Evolutionary conservation across 2,113 vertebrate genomes (phyloP), one percentile per base, ranked within the genome.

Genomic region (Hiodon alosoides): DNA sequence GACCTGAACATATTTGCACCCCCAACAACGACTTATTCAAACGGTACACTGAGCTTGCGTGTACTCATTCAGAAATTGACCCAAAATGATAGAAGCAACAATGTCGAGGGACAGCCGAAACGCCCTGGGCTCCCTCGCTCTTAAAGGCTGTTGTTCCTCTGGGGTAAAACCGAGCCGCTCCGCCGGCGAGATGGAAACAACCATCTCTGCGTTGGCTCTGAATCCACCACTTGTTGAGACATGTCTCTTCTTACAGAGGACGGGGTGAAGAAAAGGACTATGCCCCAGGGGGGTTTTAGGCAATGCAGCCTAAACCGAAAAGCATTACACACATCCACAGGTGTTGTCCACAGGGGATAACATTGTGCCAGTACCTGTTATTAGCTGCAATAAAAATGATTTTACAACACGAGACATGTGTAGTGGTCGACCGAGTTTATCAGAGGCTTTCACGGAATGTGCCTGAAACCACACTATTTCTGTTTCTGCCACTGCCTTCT

Each of bases 301-400:
- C 70, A 72, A 75, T 71, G 71, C 68, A 80, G 68, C 76, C 61
- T 72, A 75, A 81, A 79, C 79, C 77, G 79, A 83, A 79, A 76
- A 54, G 72, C 71, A 74, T 70, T 48, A 67, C 53, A 72, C 16
- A 60, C 48, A 72, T 53, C 61, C 54, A 3, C 14, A 72, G 13
- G 53, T 60, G 68, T 64, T 47, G 52, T 52, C 60, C 51, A 3
- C 53, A 5, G 60, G 47, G 69, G 71, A 76, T 54, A 11, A 54
- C 68, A 50, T n/a, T 5, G 7, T n/a, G n/a, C 72, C 46, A 17
- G 31, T 31, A 31, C 31, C 31, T 31, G 31, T 31, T 31, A 31
- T 31, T 31, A 31, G 31, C 31, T 31, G 31, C 0, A 31, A 31
- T 31, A 31, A 31, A 31, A 31, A 31, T 31, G 0, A 2, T 31